phyloP scores from a whole-genome alignment of 2,797 vertebrate genomes.

The Hoplostethus mediterraneus region DNA sequence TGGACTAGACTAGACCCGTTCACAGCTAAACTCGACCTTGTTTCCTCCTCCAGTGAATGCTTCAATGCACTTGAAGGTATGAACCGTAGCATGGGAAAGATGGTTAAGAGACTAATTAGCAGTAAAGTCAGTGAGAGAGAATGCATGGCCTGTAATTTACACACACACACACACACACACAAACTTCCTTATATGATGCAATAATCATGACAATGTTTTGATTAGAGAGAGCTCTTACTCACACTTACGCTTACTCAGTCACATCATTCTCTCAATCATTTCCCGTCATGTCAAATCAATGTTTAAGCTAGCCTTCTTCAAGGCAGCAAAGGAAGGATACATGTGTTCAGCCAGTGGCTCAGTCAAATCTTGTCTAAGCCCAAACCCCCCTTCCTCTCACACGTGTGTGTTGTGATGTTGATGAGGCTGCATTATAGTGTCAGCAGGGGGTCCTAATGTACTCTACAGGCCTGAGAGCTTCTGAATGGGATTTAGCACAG shows the following conservation, averaged over 20 bases:
- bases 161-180: too few species aligned
- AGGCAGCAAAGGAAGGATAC: background rate
- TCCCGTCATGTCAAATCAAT: slow-evolving; percentile 16
- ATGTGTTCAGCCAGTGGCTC: slow-evolving; percentile 23
- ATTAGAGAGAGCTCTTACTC: slow-evolving; percentile 20
- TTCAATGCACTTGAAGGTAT: slow-evolving; percentile 22
- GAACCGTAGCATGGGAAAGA: slow-evolving; percentile 4
- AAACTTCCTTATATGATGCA: background rate
- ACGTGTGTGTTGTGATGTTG: slow-evolving; percentile 79
- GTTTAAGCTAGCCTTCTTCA: background rate
- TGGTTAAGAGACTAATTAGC: background rate
- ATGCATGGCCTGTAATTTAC: background rate
- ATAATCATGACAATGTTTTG: slow-evolving; percentile 4
- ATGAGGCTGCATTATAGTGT: slow-evolving; percentile 65
- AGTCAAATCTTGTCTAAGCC: slow-evolving; percentile 12
- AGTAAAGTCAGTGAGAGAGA: background rate
- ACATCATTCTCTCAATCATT: background rate
- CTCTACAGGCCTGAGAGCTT: slow-evolving; percentile 49
- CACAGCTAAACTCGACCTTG: slow-evolving; percentile 31
- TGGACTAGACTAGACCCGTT: slow-evolving; percentile 8
- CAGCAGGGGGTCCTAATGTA: slow-evolving; percentile 58
- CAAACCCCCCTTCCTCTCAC: slow-evolving; percentile 33
- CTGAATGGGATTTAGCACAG: slow-evolving; percentile 64
- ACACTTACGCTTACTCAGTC: background rate
- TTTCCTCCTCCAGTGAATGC: slow-evolving; percentile 37